A percentile compares a stretch with the other conserved stretches of the same genome.
Evolutionary conservation across 2,888 invertebrate genomes (phyloP).

Genomic region (Imbricaverruca yamaguchii): DNA sequence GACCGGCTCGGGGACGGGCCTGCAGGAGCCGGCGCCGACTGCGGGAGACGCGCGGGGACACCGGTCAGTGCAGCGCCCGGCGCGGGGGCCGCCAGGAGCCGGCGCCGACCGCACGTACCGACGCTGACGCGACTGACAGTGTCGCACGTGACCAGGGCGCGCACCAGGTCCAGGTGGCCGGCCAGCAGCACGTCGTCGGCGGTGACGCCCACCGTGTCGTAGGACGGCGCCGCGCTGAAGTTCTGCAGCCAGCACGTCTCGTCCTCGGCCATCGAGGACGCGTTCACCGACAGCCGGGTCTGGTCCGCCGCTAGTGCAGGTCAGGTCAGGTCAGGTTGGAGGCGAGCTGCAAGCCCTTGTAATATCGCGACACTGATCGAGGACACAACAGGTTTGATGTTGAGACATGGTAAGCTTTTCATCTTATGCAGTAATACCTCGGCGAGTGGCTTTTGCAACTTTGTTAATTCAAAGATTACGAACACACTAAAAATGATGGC

Average conservation of each 20-base stretch:
- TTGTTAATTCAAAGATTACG: no score
- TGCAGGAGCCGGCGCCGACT: no score
- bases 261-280: constrained; percentile 43
- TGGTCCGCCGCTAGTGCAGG: constrained; percentile 36
- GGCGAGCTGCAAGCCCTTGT: background rate
- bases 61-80: no score
- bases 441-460: no score
- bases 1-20: no score
- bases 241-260: constrained; percentile 45
- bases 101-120: constrained; percentile 35
- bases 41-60: no score
- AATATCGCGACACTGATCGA: no score
- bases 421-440: no score
- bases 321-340: background rate
- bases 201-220: constrained; percentile 32
- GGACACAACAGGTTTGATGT: no score
- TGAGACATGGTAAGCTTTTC: no score
- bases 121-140: constrained; percentile 41
- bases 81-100: no score
- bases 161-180: constrained; percentile 44
- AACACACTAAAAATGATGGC: no score
- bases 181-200: constrained; percentile 45
- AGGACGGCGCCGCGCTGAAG: constrained; percentile 40
- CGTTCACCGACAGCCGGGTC: constrained; percentile 39
- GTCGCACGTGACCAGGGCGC: constrained; percentile 43